phyloP scores from a whole-genome alignment of 2,113 vertebrate species.

The Melospiza melodia region DNA sequence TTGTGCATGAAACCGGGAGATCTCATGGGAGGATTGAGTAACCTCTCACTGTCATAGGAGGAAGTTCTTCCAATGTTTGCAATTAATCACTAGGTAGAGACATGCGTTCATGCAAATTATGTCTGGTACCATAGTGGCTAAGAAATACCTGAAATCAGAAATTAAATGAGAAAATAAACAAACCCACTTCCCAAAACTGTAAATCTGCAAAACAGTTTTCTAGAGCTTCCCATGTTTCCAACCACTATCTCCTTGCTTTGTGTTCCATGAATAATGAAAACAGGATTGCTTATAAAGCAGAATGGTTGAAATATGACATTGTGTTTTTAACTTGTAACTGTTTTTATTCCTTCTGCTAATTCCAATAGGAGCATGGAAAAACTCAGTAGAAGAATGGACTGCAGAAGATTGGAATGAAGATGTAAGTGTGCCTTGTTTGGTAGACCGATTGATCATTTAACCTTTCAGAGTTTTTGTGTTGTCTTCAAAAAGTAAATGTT shows the following conservation, averaged over 20 bases:
- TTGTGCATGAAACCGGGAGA: not conserved
- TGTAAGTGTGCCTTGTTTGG: constrained; percentile 74
- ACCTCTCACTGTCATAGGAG: not conserved
- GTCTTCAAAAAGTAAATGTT: not conserved
- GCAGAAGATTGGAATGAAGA: constrained; percentile 96
- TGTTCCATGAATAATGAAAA: not conserved
- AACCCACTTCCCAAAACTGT: not conserved
- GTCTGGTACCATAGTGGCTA: not conserved
- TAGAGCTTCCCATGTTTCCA: not conserved
- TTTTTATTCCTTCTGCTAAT: constrained; percentile 8
- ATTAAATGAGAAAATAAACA: not conserved
- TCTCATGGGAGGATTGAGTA: not conserved
- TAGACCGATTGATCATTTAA: not conserved
- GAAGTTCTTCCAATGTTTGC: not conserved
- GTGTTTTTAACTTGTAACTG: not conserved
- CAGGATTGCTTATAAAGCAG: not conserved
- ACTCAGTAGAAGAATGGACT: constrained; percentile 90
- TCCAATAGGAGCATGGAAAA: constrained; percentile 84
- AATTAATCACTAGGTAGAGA: not conserved
- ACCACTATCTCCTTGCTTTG: not conserved
- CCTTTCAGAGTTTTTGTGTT: not conserved
- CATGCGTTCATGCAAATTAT: not conserved
- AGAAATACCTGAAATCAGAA: not conserved
- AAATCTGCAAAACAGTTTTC: not conserved
- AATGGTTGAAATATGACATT: not conserved